Percentiles rank a stretch among this genome's conserved stretches.
Evolutionary conservation across 2,888 invertebrate species (phyloP).

Genomic region (Cephus sareptanus): DNA sequence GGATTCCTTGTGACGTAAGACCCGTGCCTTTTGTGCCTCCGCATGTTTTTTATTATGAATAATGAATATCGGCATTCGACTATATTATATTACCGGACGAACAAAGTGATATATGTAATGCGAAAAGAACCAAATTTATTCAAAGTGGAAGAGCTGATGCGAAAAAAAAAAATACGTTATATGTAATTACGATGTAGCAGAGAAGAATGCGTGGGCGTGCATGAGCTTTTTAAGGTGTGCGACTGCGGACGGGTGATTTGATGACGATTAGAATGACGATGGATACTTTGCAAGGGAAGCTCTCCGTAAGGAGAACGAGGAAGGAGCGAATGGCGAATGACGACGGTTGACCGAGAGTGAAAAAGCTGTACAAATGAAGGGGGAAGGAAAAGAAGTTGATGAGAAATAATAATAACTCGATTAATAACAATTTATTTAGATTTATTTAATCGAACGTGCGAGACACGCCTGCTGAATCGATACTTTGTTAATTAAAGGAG

Average conservation of each 20-base stretch:
- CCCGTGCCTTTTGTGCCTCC: slow-evolving; percentile 40
- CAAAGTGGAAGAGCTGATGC: slow-evolving; percentile 1
- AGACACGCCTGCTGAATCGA: not conserved
- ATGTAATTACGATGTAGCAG: not conserved
- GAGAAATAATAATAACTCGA: not conserved
- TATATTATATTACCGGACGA: slow-evolving; percentile 14
- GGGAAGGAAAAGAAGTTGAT: not conserved
- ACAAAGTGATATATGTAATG: slow-evolving; percentile 8
- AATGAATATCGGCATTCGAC: slow-evolving; percentile 15
- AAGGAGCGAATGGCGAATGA: slow-evolving; percentile 8
- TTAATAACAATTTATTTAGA: not conserved
- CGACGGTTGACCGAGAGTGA: not conserved
- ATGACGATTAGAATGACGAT: slow-evolving; percentile 33
- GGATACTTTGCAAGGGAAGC: not conserved
- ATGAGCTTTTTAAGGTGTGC: not conserved
- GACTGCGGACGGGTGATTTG: slow-evolving; percentile 10
- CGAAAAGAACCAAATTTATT: not conserved
- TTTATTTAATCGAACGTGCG: not conserved
- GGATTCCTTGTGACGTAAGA: slow-evolving; percentile 21
- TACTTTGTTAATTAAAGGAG: not conserved
- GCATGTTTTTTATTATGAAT: slow-evolving; percentile 24
- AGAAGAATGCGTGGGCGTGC: not conserved
- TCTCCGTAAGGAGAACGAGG: slow-evolving; percentile 7
- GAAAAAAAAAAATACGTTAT: slow-evolving; percentile 10
- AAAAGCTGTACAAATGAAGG: not conserved